Conservation (phyloP, 2,113 vertebrate genomes). For the Pardalotus punctatus region DNA sequence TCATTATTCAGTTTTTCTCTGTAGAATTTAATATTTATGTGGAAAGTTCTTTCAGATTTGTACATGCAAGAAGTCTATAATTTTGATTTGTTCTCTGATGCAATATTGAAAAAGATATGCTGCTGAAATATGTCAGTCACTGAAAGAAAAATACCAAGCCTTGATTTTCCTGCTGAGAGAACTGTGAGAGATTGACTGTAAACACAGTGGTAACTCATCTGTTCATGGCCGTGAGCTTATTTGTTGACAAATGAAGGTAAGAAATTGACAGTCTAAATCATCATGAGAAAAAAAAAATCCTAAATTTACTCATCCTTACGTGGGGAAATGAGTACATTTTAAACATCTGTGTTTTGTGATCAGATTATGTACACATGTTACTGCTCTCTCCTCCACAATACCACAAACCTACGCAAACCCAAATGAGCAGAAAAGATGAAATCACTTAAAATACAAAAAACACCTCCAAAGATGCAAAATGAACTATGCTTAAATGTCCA, state of each 20-base stretch:
- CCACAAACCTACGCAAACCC: background rate
- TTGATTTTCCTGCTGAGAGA: background rate
- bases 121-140: background rate
- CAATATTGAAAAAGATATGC: background rate
- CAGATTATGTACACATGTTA: rapidly evolving
- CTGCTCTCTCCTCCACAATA: background rate
- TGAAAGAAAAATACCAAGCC: background rate
- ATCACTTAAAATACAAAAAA: background rate
- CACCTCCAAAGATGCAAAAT: background rate
- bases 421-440: background rate
- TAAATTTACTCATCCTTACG: background rate
- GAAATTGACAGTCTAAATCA: background rate
- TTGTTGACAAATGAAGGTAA: background rate
- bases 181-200: background rate
- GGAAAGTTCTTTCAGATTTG: background rate
- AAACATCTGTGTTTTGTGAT: background rate
- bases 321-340: background rate
- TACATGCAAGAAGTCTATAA: background rate
- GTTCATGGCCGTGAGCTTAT: background rate
- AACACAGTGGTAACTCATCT: background rate
- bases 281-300: background rate
- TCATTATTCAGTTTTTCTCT: background rate
- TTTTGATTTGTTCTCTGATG: slow-evolving; percentile 2
- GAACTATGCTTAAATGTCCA: background rate
- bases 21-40: background rate